Evolutionary conservation across 2,797 vertebrate genomes (phyloP), one percentile per base, ranked within the genome.

Genomic region (Muscicapa comitata): DNA sequence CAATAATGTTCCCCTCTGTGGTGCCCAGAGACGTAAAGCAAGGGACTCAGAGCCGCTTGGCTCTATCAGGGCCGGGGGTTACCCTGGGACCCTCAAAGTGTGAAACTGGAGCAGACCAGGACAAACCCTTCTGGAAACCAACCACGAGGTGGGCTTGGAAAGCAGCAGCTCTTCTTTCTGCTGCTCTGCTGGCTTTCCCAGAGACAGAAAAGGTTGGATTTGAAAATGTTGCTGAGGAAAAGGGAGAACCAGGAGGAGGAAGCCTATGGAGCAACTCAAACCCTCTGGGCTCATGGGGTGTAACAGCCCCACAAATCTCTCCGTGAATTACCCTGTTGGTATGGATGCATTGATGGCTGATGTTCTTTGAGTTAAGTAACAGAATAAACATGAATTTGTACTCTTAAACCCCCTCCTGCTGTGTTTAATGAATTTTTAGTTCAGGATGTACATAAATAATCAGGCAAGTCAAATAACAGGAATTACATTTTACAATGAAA

Each of bases 371-470:
- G 97, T 97, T 98, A 98, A 98, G 98, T 97, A 97, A 98, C 97
- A 97, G 97, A 98, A 97, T 97, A 97, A 98, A 98, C 97, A 98
- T 97, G 97, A 98, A 97, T 96, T 98, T 97, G 96, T 96, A 98
- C 98, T 98, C 98, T 98, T 98, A 98, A 98, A 98, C 96, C 97
- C 97, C 98, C 97, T 98, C 98, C 98, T 93, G 90, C 88, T 72
- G 51, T 80, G 97, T 96, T 96, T 97, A 97, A 94, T 98, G 82
- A 94, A 97, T 98, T 97, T 98, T 98, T 97, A 96, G 96, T 98
- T 98, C 97, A 96, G 97, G 94, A 96, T 97, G 97, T 98, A 98
- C 98, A 98, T 98, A 98, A 98, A 98, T 98, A 97, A 98, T 98
- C 97, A 97, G 97, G 97, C 97, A 98, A 98, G 96, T 98, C 97